These are phyloP conservation scores for Oncorhynchus kisutch DNA, from an alignment of 2,113 vertebrate species.

Conservation along the genomic window DNA sequence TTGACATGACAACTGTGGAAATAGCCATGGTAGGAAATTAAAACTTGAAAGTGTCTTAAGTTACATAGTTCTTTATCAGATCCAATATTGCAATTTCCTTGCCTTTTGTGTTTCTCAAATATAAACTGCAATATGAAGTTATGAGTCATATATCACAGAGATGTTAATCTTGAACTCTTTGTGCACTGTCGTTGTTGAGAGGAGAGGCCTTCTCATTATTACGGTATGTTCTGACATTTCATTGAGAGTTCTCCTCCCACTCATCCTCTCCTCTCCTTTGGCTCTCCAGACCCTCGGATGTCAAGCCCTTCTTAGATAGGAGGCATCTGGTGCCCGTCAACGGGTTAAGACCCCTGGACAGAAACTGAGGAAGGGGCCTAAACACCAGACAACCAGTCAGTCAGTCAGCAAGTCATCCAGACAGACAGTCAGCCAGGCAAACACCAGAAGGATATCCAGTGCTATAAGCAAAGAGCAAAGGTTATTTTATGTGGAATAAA, in stretches of 20 bases:
- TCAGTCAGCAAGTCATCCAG: constrained; percentile 46
- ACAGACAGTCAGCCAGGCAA: not conserved
- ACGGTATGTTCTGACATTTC: not conserved
- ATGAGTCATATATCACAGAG: not conserved
- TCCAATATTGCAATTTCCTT: not conserved
- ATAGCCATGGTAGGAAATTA: not conserved
- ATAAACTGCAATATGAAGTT: not conserved
- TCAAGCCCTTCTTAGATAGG: constrained; percentile 15
- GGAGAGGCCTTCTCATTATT: not conserved
- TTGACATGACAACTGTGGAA: constrained; percentile 3
- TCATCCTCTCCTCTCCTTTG: not conserved
- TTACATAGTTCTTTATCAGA: not conserved
- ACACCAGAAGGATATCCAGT: too few relatives aligned
- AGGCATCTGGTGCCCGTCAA: constrained; percentile 14
- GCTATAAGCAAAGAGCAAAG: not conserved
- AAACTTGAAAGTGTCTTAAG: not conserved
- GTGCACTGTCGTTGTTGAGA: too few relatives aligned
- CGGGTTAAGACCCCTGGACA: not conserved
- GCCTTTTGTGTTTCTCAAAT: not conserved
- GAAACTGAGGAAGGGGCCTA: not conserved
- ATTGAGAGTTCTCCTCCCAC: not conserved
- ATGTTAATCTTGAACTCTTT: not conserved
- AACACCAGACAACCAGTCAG: not conserved
- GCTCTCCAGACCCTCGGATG: constrained; percentile 14
- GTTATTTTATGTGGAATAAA: constrained; percentile 12